These are phyloP conservation scores for Villa cingulata DNA, from an alignment of 2,888 invertebrate species.

Conservation along the genomic window DNA sequence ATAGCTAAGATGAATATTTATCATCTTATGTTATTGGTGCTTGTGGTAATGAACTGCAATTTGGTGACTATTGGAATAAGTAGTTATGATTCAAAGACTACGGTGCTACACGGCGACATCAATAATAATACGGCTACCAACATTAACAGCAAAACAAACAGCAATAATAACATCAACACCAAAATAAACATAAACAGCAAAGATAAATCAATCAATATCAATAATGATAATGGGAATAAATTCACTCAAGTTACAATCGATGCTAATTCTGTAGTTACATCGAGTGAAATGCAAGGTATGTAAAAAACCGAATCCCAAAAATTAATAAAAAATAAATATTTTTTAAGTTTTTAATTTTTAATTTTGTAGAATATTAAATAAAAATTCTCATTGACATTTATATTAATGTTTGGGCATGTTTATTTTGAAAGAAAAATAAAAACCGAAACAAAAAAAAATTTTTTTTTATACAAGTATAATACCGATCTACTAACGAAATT, in stretches of 20 bases:
- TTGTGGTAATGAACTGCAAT: constrained; percentile 7
- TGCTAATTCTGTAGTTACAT: constrained; percentile 3
- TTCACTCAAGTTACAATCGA: background rate
- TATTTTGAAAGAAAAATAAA: too few species aligned
- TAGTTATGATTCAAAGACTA: background rate
- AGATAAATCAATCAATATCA: background rate
- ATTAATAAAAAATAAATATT: too few species aligned
- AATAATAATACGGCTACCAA: background rate
- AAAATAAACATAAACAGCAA: too few species aligned
- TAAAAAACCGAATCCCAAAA: too few species aligned
- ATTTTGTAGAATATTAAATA: too few species aligned
- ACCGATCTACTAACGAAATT: too few species aligned
- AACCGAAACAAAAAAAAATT: too few species aligned
- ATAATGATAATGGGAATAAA: background rate
- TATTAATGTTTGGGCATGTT: too few species aligned
- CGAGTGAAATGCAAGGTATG: constrained; percentile 7
- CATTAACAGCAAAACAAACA: background rate
- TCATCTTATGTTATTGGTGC: constrained; percentile 11
- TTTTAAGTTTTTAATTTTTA: too few species aligned
- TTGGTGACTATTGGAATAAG: constrained; percentile 8
- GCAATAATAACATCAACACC: too few species aligned
- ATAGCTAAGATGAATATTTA: constrained; percentile 7
- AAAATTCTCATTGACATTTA: too few species aligned
- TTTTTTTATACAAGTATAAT: too few species aligned
- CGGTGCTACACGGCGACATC: constrained; percentile 1